These are phyloP conservation scores for Notospermus geniculatus DNA, from an alignment of 1,140 invertebrate genomes.

Conservation along the genomic window DNA sequence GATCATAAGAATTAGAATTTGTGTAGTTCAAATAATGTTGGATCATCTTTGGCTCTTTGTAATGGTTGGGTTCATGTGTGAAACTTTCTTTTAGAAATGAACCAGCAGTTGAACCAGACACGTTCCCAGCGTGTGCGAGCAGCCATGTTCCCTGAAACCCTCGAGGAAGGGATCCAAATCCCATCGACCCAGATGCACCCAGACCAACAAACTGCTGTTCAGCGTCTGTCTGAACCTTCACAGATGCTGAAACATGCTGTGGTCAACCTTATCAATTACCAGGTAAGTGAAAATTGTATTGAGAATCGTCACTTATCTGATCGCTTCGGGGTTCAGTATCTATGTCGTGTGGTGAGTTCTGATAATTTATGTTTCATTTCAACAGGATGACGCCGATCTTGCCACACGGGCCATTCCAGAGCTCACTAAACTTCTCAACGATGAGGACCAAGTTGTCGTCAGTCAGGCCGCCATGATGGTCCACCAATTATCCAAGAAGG, in stretches of 20 bases:
- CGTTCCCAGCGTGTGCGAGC: conserved; percentile 92
- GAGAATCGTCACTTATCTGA: too few species aligned
- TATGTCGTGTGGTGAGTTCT: too few species aligned
- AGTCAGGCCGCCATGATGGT: conserved; percentile 99
- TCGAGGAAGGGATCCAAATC: conserved; percentile 88
- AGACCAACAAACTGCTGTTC: conserved; percentile 91
- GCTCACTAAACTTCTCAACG: conserved; percentile 95
- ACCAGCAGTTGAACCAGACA: conserved; percentile 91
- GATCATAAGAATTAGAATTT: too few species aligned
- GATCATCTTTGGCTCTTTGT: too few species aligned
- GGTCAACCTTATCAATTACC: conserved; percentile 98
- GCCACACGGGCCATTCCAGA: conserved; percentile 98
- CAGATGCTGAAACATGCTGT: conserved; percentile 95
- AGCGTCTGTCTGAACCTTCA: conserved; percentile 90
- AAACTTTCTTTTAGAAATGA: conserved; percentile 65
- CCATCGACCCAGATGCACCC: conserved; percentile 94
- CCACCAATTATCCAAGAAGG: conserved; percentile 96
- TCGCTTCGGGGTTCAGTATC: too few species aligned
- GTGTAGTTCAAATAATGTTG: too few species aligned
- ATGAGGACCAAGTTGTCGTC: conserved; percentile 88
- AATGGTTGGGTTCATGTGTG: background rate
- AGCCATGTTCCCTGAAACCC: conserved; percentile 97
- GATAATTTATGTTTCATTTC: too few species aligned
- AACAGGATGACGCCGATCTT: conserved; percentile 89
- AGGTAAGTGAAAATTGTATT: conserved; percentile 61